Evolutionary conservation across 1,140 invertebrate genomes (phyloP).

Genomic region (Oncopodura yosiiana): DNA sequence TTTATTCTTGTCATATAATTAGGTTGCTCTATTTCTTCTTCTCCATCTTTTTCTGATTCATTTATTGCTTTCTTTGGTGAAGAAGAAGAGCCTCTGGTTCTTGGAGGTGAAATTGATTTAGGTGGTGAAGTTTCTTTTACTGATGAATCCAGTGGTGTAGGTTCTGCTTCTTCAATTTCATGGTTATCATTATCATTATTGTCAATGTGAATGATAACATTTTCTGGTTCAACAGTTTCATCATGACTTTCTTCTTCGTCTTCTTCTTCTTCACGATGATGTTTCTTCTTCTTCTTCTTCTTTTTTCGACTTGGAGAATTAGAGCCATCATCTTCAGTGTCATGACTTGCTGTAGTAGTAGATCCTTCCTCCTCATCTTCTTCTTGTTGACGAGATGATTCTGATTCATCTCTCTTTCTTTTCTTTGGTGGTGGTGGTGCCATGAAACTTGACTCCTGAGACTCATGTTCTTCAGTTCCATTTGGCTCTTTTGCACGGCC

Average conservation of each 20-base stretch:
- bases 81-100: not conserved
- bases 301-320: not conserved
- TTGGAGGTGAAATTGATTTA: not conserved
- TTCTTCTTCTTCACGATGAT: not conserved
- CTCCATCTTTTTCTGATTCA: not conserved
- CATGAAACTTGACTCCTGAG: too few species aligned
- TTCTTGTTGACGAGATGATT: not conserved
- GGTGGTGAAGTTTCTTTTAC: not conserved
- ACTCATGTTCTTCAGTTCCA: too few species aligned
- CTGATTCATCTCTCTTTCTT: not conserved
- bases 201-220: not conserved
- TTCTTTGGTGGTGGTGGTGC: too few species aligned
- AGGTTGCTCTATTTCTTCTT: not conserved
- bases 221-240: not conserved
- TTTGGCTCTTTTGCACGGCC: too few species aligned
- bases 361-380: not conserved
- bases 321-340: not conserved
- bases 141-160: not conserved
- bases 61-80: not conserved
- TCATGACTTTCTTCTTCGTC: not conserved
- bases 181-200: not conserved
- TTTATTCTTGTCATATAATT: not conserved
- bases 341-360: not conserved
- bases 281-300: slow-evolving; percentile 10
- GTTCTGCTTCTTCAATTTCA: not conserved